These are phyloP conservation scores for Bovichtus diacanthus DNA, from an alignment of 2,797 vertebrate genomes.

Conservation along the genomic window DNA sequence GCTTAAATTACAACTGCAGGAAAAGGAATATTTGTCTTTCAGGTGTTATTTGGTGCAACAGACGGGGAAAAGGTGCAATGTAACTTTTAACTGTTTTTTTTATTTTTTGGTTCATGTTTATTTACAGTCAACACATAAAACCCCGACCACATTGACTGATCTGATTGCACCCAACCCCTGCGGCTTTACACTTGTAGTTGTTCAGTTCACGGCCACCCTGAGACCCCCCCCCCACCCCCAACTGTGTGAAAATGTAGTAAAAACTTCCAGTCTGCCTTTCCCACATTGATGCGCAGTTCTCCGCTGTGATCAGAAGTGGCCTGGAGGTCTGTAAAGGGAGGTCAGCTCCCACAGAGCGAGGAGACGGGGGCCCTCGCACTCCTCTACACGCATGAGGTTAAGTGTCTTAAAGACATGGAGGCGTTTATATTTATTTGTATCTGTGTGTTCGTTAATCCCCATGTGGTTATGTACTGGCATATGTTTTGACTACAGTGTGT, in stretches of 20 bases:
- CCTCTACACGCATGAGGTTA: slow-evolving; percentile 6
- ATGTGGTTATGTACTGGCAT: slow-evolving; percentile 36
- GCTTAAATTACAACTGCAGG: too few species aligned
- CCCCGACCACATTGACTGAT: background rate
- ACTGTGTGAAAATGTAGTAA: slow-evolving; percentile 54
- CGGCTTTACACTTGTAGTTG: slow-evolving; percentile 20
- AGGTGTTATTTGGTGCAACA: background rate
- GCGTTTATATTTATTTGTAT: slow-evolving; percentile 20
- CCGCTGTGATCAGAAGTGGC: slow-evolving; percentile 65
- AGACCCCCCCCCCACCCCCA: slow-evolving; percentile 44
- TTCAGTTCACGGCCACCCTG: slow-evolving; percentile 28
- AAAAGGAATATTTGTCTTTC: too few species aligned
- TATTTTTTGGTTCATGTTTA: background rate
- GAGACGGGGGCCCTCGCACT: background rate
- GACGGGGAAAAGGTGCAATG: too few species aligned
- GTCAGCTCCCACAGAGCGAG: slow-evolving; percentile 31
- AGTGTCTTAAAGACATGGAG: slow-evolving; percentile 19
- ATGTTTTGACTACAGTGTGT: slow-evolving; percentile 42
- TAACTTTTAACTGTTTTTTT: too few species aligned
- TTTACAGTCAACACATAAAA: background rate
- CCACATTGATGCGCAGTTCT: slow-evolving; percentile 78
- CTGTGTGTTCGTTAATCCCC: slow-evolving; percentile 16
- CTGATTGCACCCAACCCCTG: background rate
- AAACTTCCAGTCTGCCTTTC: slow-evolving; percentile 61
- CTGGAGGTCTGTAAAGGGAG: slow-evolving; percentile 67